Evolutionary conservation across 1,140 invertebrate species (phyloP), one percentile per base, ranked within the genome.

Genomic region (Drosophila parvula): DNA sequence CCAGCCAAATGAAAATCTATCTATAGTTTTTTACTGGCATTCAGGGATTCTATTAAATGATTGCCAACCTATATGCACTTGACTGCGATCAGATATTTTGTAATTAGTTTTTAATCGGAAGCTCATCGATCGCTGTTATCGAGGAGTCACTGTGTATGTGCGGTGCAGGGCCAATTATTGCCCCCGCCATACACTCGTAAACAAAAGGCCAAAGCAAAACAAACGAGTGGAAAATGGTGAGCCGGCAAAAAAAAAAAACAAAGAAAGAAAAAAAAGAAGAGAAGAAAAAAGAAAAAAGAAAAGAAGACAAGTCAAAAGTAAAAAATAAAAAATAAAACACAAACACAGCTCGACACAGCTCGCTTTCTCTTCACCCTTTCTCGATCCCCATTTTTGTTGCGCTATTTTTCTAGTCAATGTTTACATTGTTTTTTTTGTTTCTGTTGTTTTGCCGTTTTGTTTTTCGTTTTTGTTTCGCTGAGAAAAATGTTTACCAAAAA

Each of bases 401-500:
- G 41, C 50, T 53, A 36, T 56, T 50, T 60, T 58, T 58, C 43
- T 61, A 53, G 47, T 30, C 58, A 22, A 40, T 80, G 60, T 82
- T 58, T 53, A 63, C 63, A 67, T 58, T 48, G 34, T 68, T 79
- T 76, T 48, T 14, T 27, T 41, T 77, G 73, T 68, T 79, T 76
- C 45, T 14, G 16, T 41, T 77, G 73, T 78, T 40, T 11, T 32
- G 47, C 10, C 41, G 30, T 53, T 61, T 51, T 70, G 45, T 58
- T 80, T 50, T 58, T 48, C 27, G 61, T 78, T 63, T 63, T 77
- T 60, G 67, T 76, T 85, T 75, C 67, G 79, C 62, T 63, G 59
- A 14, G 50, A 12, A 56, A 69, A 85, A 81, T 12, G 75, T 86
- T 86, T 86, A 73, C 76, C 63, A 59, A 77, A 82, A 88, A 86